Evolutionary conservation across 2,888 invertebrate species (phyloP), one percentile per base, ranked within the genome.

Genomic region (Beris morrisii): DNA sequence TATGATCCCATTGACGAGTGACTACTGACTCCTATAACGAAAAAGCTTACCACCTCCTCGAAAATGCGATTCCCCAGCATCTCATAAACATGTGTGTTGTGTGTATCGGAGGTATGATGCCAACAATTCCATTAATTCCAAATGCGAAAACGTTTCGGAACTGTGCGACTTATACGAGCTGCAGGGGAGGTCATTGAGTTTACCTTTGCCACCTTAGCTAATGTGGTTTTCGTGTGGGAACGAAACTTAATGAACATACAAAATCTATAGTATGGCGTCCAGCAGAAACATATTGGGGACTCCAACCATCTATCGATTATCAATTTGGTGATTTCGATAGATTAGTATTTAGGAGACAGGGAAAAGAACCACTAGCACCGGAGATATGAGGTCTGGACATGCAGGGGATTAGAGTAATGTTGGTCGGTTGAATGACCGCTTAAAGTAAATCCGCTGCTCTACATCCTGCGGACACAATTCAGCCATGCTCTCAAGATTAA

Each of bases 281-380:
- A 28, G 4, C 22, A 61, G 38, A 13, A 52, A 50, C 30, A 28
- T 43, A 13, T 22, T 50, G 38, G 13, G 52, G 38, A 52, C 38
- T 52, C 15, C 48, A 50, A 48, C 28, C 30, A 31, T 13, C 32
- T 61, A 61, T 61, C 61, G 61, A 61, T 61, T 61, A 61, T 61
- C 61, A 61, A 61, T 61, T 61, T 50, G 28, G 15, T 28, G 58
- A 38, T n/a, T 38, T 46, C 46, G 38, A 59, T 5, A 53, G 58
- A 48, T 59, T 48, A 48, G 13, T 13, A 48, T 48, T 32, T 28
- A 38, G 9, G 7, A 38, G 38, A 30, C 46, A 30, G 15, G 12
- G 30, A 53, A 31, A 52, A 52, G 7, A 31, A 28, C n/a, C 9
- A 31, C 12, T 22, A 31, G 31, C 53, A 53, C 6, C 30, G 22